Evolutionary conservation across 2,888 invertebrate species (phyloP), one percentile per base, ranked within the genome.

Genomic region (Amphipoea oculea): DNA sequence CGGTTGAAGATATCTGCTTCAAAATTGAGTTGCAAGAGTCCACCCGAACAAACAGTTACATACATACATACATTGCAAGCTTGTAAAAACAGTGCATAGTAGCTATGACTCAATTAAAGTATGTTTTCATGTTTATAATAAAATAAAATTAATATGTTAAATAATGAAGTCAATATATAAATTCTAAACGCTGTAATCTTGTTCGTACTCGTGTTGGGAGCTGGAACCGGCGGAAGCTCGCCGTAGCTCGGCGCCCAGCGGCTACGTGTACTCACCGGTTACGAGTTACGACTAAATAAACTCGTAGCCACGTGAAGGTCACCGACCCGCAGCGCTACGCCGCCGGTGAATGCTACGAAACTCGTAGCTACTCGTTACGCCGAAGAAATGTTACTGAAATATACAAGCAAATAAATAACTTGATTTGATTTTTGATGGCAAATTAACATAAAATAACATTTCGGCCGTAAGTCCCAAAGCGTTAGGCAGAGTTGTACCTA

Each of bases 311-410:
- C 70, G 9, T 23, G 57, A 57, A 7, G 57, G 9, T 57, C 23
- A 23, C 4, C 23, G 23, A 57, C 42, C 57, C 12, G 45, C 48
- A n/a, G 23, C n/a, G 48, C 68, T 68, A 79, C 80, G 68, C 72
- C 23, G 67, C 51, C 48, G 12, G 2, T 57, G 3, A 36, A 20
- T 9, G 73, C 76, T 82, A 73, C 83, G 54, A 36, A 40, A 62
- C 14, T 71, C 71, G 75, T 82, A 82, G 71, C 62, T n/a, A 14
- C 29, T 42, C 29, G 29, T 69, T 82, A 73, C 51, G 40, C n/a
- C 40, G 7, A 76, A 23, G 36, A n/a, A 7, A 42, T 42, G 0
- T 36, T 23, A 70, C n/a, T n/a, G 23, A 40, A 71, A 54, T 71
- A 40, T 62, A n/a, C n/a, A 62, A n/a, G n/a, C n/a, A n/a, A 12